A percentile compares a stretch with the other conserved stretches of the same genome.
These are phyloP conservation scores for Scotopteryx bipunctaria DNA, from an alignment of 2,888 invertebrate genomes.

Conservation along the genomic window DNA sequence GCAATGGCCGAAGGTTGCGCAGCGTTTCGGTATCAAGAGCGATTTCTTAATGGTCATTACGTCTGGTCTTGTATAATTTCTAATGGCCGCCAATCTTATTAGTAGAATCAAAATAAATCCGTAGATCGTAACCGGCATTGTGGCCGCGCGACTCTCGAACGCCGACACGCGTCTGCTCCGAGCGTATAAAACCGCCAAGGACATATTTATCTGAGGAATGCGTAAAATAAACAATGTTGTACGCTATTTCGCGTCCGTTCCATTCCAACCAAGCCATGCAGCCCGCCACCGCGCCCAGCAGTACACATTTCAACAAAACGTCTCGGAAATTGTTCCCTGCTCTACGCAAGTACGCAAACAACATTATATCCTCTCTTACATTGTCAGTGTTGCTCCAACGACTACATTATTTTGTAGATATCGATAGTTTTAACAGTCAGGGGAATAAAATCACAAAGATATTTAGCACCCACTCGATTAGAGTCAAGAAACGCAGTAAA, in stretches of 20 bases:
- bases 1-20: slow-evolving; percentile 29
- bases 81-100: slow-evolving; percentile 43
- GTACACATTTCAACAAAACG: slow-evolving; percentile 43
- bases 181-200: slow-evolving; percentile 74
- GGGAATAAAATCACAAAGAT: slow-evolving; percentile 46
- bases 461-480: slow-evolving; percentile 60
- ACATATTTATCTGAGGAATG: slow-evolving; percentile 81
- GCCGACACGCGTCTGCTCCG: slow-evolving; percentile 52
- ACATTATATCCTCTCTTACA: slow-evolving; percentile 17
- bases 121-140: slow-evolving; percentile 45
- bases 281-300: slow-evolving; percentile 53
- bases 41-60: slow-evolving; percentile 34
- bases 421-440: slow-evolving; percentile 37
- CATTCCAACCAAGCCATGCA: slow-evolving; percentile 33
- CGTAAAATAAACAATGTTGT: slow-evolving; percentile 76
- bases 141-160: slow-evolving; percentile 44
- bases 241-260: slow-evolving; percentile 61
- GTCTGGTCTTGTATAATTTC: slow-evolving; percentile 34
- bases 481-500: slow-evolving; percentile 68
- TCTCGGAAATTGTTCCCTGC: slow-evolving; percentile 19
- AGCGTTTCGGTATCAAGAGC: slow-evolving; percentile 30
- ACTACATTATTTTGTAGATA: slow-evolving; percentile 29
- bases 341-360: slow-evolving; percentile 9
- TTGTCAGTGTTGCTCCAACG: slow-evolving; percentile 20
- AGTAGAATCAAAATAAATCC: slow-evolving; percentile 60